phyloP scores from a whole-genome alignment of 2,888 invertebrate genomes.

The Pterostichus madidus region DNA sequence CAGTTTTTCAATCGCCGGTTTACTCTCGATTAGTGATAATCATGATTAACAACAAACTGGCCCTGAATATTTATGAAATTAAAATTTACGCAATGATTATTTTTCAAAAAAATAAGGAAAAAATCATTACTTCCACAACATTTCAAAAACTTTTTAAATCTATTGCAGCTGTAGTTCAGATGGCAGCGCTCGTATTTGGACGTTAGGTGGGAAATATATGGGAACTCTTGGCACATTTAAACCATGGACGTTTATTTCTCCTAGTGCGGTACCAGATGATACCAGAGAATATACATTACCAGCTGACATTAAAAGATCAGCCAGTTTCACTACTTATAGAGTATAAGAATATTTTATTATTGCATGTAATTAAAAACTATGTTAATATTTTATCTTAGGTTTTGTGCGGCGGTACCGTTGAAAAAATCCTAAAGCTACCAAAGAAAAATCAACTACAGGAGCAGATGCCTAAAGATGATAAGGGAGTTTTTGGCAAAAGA shows the following conservation, averaged over 20 bases:
- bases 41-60: no score
- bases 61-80: no score
- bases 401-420: slow-evolving; percentile 73
- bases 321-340: slow-evolving; percentile 88
- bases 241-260: slow-evolving; percentile 80
- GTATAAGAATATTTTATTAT: slow-evolving; percentile 75
- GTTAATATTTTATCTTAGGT: slow-evolving; percentile 70
- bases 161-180: slow-evolving; percentile 74
- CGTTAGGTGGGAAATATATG: slow-evolving; percentile 83
- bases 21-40: no score
- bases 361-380: neutral
- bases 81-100: no score
- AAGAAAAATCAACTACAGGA: slow-evolving; percentile 79
- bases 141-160: neutral
- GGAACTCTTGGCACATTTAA: slow-evolving; percentile 87
- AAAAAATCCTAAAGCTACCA: slow-evolving; percentile 75
- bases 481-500: slow-evolving; percentile 78
- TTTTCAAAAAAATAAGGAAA: no score
- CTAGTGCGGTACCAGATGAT: slow-evolving; percentile 68
- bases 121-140: no score
- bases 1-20: no score
- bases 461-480: slow-evolving; percentile 75
- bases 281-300: slow-evolving; percentile 82
- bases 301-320: slow-evolving; percentile 86
- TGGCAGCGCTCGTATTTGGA: slow-evolving; percentile 87